Base-by-base conservation (phyloP, 2,113 vertebrate genomes). In the Strix uralensis region DNA sequence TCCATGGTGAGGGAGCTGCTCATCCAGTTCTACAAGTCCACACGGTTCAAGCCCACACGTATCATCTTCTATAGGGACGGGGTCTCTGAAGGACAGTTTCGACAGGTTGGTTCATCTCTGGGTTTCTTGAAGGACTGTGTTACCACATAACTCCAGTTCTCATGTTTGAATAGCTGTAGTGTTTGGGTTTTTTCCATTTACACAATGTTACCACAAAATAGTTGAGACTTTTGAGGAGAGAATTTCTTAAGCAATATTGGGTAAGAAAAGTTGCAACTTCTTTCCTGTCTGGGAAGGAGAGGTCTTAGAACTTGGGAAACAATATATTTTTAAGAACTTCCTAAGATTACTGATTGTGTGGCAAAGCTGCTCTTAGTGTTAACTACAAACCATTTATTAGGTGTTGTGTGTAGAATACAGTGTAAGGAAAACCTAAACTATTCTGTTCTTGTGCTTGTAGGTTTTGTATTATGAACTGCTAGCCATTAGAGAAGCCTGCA, bases 11-110 rank as follows among this genome's bases (percentile, higher is more conserved):
- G 99, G 57, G 99, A 99, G 96, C 98, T 99, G 74, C 99, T 99
- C 88, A 99, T 99, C 96, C 99, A 99, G 94, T 99, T 99, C 98
- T 99, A 99, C 98, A 99, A 99, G 95, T 99, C 99, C 20, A 99
- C 99, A 11, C 99, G 99, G 62, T 99, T 99, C 98, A 99, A 99
- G 95, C 99, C 99, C 97, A 99, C 99, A 12, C 97, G 99, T 11
- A 99, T 99, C 97, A 99, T 99, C 98, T 99, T 99, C 98, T 99
- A 99, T 49, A 98, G 98, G 61, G 98, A 98, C 16, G 98, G 98
- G 38, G 99, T 99, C 92, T 99, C 99, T 82, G 99, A 99, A 96
- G 99, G 99, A 90, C 99, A 99, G 94, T 99, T 99, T 97, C 98
- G 99, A 98, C 99, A 99, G 99, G 99, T 99, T 70, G 25, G 96